These are phyloP conservation scores for Chrysolina oricalcia DNA, from an alignment of 2,888 invertebrate species.

Conservation along the genomic window DNA sequence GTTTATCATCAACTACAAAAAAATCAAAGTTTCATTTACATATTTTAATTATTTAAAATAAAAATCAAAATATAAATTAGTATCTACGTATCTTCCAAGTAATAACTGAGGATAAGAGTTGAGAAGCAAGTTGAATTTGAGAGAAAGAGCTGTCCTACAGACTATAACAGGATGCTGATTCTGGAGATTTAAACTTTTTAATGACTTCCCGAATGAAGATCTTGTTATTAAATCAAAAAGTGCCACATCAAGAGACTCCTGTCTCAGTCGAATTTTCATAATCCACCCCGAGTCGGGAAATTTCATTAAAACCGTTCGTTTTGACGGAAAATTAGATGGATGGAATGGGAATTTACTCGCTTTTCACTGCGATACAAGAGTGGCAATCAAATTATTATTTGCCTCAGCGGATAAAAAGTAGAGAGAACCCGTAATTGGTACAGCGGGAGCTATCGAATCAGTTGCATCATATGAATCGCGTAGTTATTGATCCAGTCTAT, in stretches of 20 bases:
- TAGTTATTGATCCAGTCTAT: not conserved
- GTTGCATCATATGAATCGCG: not conserved
- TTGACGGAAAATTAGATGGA: not conserved
- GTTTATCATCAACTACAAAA: too few relatives aligned
- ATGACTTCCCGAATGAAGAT: not conserved
- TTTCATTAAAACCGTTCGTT: not conserved
- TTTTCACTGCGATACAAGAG: not conserved
- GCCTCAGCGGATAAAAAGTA: not conserved
- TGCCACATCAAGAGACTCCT: not conserved
- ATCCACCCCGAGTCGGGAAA: not conserved
- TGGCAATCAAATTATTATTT: conserved; percentile 5
- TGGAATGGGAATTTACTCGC: not conserved
- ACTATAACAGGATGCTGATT: not conserved
- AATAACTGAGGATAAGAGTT: too few relatives aligned
- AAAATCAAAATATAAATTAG: too few relatives aligned
- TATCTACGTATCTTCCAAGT: too few relatives aligned
- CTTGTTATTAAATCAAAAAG: not conserved
- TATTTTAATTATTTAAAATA: too few relatives aligned
- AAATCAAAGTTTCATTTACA: too few relatives aligned
- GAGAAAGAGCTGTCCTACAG: not conserved
- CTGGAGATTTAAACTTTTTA: not conserved
- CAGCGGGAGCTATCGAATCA: not conserved
- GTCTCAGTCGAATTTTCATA: not conserved
- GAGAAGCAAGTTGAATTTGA: not conserved
- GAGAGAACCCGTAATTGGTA: not conserved